phyloP scores from a whole-genome alignment of 2,797 vertebrate species.

The Sebastes trivittatus region DNA sequence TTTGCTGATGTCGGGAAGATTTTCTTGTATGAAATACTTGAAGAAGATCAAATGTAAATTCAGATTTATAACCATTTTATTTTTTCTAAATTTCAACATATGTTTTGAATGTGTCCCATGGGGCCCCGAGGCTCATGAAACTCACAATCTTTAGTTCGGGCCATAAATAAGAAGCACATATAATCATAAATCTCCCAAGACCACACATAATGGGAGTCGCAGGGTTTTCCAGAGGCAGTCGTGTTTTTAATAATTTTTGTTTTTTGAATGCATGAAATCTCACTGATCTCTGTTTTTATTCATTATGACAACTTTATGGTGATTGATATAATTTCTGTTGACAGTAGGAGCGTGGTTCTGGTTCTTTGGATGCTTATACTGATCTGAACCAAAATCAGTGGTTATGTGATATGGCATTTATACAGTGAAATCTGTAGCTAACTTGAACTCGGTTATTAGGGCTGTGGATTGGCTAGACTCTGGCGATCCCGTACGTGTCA shows the following conservation, averaged over 20 bases:
- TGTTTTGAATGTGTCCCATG: slow-evolving; percentile 22
- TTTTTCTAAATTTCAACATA: slow-evolving; percentile 4
- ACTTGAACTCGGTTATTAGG: not conserved
- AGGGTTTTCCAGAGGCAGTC: slow-evolving; percentile 5
- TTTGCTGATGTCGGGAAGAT: slow-evolving; percentile 1
- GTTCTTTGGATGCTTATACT: not conserved
- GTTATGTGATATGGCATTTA: not conserved
- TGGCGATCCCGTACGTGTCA: no score
- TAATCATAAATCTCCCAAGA: slow-evolving; percentile 33
- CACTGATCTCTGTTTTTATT: slow-evolving; percentile 17
- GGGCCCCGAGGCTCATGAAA: not conserved
- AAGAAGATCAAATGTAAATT: not conserved
- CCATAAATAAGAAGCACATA: slow-evolving; percentile 5
- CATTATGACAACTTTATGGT: slow-evolving; percentile 33
- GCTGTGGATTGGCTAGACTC: no score
- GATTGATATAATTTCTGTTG: slow-evolving; percentile 26
- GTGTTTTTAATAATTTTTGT: not conserved
- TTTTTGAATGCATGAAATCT: not conserved
- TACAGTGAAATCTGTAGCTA: not conserved
- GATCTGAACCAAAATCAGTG: not conserved
- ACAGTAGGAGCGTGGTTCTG: not conserved
- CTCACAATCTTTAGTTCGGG: not conserved
- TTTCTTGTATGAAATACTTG: not conserved
- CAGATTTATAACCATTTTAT: slow-evolving; percentile 14
- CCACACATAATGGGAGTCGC: slow-evolving; percentile 20